Evolutionary conservation across 2,888 invertebrate genomes (phyloP).

Genomic region (Prenolepis imparis): DNA sequence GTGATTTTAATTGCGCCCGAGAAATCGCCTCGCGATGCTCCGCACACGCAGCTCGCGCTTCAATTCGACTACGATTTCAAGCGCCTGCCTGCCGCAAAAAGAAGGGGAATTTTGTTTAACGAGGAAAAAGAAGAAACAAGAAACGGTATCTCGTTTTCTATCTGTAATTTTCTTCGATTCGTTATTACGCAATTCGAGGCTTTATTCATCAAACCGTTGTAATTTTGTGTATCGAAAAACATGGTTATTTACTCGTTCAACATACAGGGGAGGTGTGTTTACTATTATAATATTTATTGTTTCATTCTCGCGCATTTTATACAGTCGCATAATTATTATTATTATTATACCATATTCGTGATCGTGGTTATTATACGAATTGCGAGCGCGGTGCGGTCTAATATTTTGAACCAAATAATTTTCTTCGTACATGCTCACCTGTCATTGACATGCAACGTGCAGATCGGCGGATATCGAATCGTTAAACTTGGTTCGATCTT

Average conservation of each 20-base stretch:
- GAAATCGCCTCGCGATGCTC: constrained; percentile 1
- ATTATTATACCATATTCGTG: background rate
- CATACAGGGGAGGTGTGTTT: background rate
- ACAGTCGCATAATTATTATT: constrained; percentile 17
- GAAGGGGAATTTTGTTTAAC: background rate
- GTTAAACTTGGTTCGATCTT: constrained; percentile 50
- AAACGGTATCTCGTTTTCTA: background rate
- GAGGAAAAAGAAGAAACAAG: background rate
- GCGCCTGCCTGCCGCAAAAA: background rate
- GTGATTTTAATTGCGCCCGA: constrained; percentile 35
- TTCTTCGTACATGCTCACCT: constrained; percentile 29
- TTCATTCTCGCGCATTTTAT: constrained; percentile 6
- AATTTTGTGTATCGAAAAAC: background rate
- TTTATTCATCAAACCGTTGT: background rate
- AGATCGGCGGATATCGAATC: constrained; percentile 49
- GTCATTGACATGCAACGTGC: constrained; percentile 48
- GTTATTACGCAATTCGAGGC: background rate
- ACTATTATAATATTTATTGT: constrained; percentile 16
- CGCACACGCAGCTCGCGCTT: background rate
- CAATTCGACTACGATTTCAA: background rate
- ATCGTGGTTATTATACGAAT: constrained; percentile 17
- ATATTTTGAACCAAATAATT: constrained; percentile 39
- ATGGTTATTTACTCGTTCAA: background rate
- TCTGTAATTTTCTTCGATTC: background rate
- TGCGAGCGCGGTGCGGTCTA: background rate